Conservation (phyloP, 2,113 vertebrate species). For the Pitta sordida region DNA sequence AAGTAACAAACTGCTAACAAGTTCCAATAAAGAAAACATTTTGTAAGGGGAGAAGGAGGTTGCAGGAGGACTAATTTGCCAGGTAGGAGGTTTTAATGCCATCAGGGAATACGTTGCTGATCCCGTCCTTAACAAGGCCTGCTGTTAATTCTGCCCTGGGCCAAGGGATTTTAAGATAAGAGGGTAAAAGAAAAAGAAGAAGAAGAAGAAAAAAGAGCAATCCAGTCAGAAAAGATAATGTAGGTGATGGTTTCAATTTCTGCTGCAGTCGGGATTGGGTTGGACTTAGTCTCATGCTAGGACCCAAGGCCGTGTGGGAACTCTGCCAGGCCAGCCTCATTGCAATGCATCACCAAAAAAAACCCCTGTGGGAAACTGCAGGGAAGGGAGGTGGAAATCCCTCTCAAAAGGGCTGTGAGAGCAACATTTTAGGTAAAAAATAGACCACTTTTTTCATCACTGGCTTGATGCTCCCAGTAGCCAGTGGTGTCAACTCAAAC, state of each 20-base stretch:
- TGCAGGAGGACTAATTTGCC: neutral
- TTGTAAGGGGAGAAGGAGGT: neutral
- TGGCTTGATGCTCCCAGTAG: neutral
- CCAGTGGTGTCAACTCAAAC: neutral
- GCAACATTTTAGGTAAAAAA: neutral
- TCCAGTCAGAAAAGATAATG: neutral
- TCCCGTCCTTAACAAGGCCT: neutral
- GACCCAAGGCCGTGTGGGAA: neutral
- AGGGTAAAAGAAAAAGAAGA: neutral
- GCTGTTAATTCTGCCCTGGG: neutral
- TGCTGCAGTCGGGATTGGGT: neutral
- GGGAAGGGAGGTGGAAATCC: neutral
- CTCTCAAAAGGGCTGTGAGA: too few relatives aligned
- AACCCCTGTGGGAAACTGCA: accelerated
- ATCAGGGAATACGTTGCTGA: neutral
- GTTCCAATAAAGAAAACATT: slow-evolving; percentile 36
- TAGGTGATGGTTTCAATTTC: neutral
- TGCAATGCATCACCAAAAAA: neutral
- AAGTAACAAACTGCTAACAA: neutral
- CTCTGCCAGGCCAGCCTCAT: neutral
- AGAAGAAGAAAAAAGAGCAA: neutral
- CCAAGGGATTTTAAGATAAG: neutral
- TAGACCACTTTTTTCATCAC: neutral
- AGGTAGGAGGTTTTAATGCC: slow-evolving; percentile 21
- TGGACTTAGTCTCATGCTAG: neutral